A percentile compares a stretch with the other conserved stretches of the same genome.
Conservation (phyloP, 2,113 vertebrate species). For the Martes martes region DNA sequence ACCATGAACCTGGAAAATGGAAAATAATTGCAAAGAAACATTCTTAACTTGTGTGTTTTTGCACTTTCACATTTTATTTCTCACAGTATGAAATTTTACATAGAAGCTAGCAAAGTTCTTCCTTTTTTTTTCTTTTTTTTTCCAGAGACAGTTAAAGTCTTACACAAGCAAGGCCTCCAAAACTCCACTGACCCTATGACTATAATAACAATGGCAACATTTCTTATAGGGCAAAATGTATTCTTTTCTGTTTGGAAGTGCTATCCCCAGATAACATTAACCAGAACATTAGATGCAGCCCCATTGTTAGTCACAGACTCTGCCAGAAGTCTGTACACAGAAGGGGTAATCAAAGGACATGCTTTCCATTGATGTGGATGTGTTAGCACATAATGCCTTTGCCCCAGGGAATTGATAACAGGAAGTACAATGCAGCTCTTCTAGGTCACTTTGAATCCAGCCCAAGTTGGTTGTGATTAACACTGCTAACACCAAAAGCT, state of each 20-base stretch:
- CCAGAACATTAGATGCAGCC: not conserved
- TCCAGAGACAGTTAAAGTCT: not conserved
- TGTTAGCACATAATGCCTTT: conserved; percentile 61
- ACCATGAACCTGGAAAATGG: not conserved
- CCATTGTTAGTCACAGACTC: conserved; percentile 50
- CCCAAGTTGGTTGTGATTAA: conserved; percentile 46
- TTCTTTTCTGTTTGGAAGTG: conserved; percentile 1
- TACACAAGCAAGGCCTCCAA: not conserved
- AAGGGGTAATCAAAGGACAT: conserved; percentile 70
- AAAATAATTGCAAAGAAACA: not conserved
- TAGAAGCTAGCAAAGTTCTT: not conserved
- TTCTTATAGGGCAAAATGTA: not conserved
- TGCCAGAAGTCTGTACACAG: conserved; percentile 61
- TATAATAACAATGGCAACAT: not conserved
- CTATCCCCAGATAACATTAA: not conserved
- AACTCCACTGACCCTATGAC: not conserved
- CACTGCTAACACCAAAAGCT: conserved; percentile 45
- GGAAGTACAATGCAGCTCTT: conserved; percentile 18
- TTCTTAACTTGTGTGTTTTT: not conserved
- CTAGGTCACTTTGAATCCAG: conserved; percentile 56
- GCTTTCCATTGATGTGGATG: conserved; percentile 63
- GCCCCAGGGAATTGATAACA: conserved; percentile 44
- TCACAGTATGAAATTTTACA: not conserved
- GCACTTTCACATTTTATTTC: not conserved
- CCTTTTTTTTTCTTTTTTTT: not conserved